Evolutionary conservation across 2,888 invertebrate genomes (phyloP).

Genomic region (Hofmannophila pseudospretella): DNA sequence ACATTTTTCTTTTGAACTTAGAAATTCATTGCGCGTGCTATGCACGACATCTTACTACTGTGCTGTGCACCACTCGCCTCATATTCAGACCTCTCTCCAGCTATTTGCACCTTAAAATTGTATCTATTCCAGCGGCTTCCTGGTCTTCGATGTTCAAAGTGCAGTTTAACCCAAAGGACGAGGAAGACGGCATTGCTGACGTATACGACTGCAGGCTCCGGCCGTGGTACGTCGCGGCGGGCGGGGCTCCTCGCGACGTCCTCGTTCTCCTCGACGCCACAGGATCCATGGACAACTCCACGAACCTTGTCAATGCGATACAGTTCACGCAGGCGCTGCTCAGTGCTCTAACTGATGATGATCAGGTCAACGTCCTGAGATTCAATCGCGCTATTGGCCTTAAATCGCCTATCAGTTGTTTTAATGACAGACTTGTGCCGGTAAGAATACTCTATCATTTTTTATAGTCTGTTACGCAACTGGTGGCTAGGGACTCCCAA

Average conservation of each 20-base stretch:
- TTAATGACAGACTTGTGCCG: slow-evolving; percentile 57
- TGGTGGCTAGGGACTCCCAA: too few species aligned
- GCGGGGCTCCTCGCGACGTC: slow-evolving; percentile 62
- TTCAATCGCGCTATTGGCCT: slow-evolving; percentile 42
- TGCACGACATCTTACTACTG: too few species aligned
- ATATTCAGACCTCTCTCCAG: too few species aligned
- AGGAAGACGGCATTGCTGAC: slow-evolving; percentile 31
- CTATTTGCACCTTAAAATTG: too few species aligned
- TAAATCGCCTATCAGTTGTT: slow-evolving; percentile 58
- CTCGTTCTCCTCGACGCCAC: slow-evolving; percentile 63
- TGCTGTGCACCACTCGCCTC: too few species aligned
- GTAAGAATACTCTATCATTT: too few species aligned
- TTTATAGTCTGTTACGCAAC: too few species aligned
- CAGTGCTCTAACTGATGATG: slow-evolving; percentile 66
- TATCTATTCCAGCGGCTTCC: slow-evolving; percentile 43
- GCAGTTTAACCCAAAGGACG: slow-evolving; percentile 9
- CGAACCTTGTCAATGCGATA: slow-evolving; percentile 44
- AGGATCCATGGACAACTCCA: slow-evolving; percentile 63
- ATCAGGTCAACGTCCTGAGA: slow-evolving; percentile 60
- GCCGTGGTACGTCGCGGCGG: slow-evolving; percentile 66
- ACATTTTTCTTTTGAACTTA: background rate
- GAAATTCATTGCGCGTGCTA: too few species aligned
- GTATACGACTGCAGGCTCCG: slow-evolving; percentile 65
- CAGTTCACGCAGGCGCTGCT: slow-evolving; percentile 55
- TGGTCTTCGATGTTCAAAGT: slow-evolving; percentile 62